Percentiles rank a stretch among this genome's conserved stretches.
Conservation (phyloP, 2,113 vertebrate genomes). For the Chaetodon auriga region DNA sequence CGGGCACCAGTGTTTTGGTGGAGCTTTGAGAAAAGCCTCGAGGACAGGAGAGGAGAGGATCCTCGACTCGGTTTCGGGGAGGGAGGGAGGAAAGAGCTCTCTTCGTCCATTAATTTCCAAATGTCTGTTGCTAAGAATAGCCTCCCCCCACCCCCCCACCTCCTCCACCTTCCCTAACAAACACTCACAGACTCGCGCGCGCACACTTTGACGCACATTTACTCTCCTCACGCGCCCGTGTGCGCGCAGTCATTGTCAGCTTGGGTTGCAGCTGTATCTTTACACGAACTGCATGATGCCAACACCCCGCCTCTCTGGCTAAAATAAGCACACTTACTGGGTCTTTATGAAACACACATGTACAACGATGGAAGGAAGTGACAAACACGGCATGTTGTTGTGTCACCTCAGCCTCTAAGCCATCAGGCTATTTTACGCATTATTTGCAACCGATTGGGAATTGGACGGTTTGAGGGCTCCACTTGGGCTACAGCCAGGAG, state of each 20-base stretch:
- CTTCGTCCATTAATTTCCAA: conserved; percentile 85
- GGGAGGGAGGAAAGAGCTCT: conserved; percentile 68
- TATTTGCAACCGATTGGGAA: background rate
- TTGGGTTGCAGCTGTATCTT: conserved; percentile 70
- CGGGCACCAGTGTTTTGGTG: conserved; percentile 45
- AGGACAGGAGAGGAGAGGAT: conserved; percentile 47
- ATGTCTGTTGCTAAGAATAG: conserved; percentile 85
- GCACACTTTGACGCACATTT: conserved; percentile 48
- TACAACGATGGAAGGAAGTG: conserved; percentile 5
- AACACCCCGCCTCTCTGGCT: conserved; percentile 28
- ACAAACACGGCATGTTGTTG: background rate
- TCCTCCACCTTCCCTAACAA: conserved; percentile 62
- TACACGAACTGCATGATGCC: conserved; percentile 58
- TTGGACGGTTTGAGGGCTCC: background rate
- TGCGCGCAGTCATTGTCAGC: conserved; percentile 69
- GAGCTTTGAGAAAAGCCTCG: conserved; percentile 28
- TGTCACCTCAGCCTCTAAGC: background rate
- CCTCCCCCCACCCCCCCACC: conserved; percentile 20
- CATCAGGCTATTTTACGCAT: conserved; percentile 37
- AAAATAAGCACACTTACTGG: conserved; percentile 17
- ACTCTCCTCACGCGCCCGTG: conserved; percentile 38
- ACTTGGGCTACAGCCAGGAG: conserved; percentile 22
- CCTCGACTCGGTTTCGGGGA: conserved; percentile 58
- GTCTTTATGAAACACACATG: conserved; percentile 21
- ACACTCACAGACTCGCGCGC: conserved; percentile 54